Evolutionary conservation across 2,113 vertebrate genomes (phyloP).

Genomic region (Psammodynastes pulverulentus): DNA sequence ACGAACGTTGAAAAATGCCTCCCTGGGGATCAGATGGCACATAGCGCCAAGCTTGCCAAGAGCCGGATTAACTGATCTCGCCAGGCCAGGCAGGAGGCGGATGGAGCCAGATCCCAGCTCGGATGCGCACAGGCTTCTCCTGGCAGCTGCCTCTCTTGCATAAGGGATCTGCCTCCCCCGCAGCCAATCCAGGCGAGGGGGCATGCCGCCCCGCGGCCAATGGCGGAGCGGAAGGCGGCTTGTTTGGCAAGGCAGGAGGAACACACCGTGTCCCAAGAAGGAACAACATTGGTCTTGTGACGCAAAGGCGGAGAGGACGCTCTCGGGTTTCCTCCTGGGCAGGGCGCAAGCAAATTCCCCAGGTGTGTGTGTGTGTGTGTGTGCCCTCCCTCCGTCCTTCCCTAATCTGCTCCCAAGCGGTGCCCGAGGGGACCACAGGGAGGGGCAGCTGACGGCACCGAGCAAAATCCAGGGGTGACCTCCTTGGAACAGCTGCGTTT

Average conservation of each 20-base stretch:
- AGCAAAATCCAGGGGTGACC: not conserved
- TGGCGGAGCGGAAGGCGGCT: not conserved
- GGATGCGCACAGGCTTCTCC: too few species aligned
- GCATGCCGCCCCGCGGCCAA: slow-evolving; percentile 17
- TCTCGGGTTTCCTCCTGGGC: not conserved
- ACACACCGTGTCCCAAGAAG: slow-evolving; percentile 10
- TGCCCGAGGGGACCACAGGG: not conserved
- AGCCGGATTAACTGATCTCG: not conserved
- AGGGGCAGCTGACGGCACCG: not conserved
- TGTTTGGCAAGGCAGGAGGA: not conserved
- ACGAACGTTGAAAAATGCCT: rapidly evolving
- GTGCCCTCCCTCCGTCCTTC: not conserved
- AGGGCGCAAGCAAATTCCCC: too few species aligned
- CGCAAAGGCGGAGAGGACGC: not conserved
- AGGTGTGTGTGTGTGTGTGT: rapidly evolving
- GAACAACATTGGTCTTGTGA: not conserved
- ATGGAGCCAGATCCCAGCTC: rapidly evolving
- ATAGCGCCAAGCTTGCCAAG: not conserved
- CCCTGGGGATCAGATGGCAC: not conserved
- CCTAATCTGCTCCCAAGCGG: not conserved
- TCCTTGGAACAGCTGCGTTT: not conserved
- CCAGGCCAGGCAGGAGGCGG: not conserved
- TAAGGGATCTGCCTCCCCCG: not conserved
- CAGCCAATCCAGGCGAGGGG: slow-evolving; percentile 20
- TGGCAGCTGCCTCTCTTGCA: not conserved